Evolutionary conservation across 1,140 invertebrate genomes (phyloP).

Genomic region (Belonocnema kinseyi): DNA sequence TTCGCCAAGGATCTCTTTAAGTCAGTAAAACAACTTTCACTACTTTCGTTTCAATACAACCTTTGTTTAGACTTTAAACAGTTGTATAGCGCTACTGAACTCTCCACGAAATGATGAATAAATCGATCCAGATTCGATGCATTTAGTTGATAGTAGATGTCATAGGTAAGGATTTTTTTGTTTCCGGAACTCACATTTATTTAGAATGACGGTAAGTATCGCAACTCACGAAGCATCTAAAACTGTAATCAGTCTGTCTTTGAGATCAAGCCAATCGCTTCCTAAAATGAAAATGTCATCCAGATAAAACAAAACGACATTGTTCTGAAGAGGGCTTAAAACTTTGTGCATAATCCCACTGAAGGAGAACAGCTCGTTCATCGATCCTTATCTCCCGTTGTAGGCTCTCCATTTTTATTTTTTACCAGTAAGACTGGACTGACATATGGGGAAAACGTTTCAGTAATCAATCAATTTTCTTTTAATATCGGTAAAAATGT

Average conservation of each 20-base stretch:
- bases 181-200: not conserved
- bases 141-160: not conserved
- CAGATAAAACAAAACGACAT: not conserved
- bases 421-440: not conserved
- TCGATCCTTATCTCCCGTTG: not conserved
- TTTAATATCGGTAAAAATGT: too few relatives aligned
- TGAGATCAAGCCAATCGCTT: not conserved
- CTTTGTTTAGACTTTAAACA: not conserved
- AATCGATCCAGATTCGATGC: not conserved
- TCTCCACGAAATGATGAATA: not conserved
- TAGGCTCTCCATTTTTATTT: constrained; percentile 18
- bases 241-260: not conserved
- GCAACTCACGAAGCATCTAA: not conserved
- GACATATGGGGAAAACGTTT: not conserved
- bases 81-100: too few relatives aligned
- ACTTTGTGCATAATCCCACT: not conserved
- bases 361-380: not conserved
- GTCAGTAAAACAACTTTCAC: not conserved
- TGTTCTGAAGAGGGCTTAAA: not conserved
- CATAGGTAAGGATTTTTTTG: not conserved
- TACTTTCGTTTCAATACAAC: not conserved
- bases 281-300: too few relatives aligned
- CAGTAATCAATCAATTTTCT: not conserved
- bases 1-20: not conserved
- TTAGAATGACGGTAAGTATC: not conserved